phyloP scores from a whole-genome alignment of 2,797 vertebrate genomes.

The Acridotheres tristis region DNA sequence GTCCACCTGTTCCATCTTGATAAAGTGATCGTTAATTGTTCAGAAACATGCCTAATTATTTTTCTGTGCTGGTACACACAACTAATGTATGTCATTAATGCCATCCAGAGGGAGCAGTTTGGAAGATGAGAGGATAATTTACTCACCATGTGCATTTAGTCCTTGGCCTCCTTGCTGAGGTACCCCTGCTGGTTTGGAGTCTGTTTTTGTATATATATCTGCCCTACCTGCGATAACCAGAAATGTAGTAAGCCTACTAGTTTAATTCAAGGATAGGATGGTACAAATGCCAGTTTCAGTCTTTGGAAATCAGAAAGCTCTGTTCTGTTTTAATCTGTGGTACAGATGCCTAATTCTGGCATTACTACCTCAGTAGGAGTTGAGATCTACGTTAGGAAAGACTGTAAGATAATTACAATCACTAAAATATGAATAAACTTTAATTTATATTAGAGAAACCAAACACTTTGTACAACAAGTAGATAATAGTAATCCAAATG shows the following conservation, averaged over 20 bases:
- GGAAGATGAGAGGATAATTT: constrained; percentile 41
- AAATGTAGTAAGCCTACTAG: background rate
- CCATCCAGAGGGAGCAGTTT: background rate
- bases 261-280: background rate
- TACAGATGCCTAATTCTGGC: background rate
- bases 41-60: background rate
- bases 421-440: background rate
- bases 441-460: background rate
- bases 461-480: background rate
- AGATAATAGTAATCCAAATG: background rate
- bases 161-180: background rate
- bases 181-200: constrained; percentile 29
- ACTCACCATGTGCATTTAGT: background rate
- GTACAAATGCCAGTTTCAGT: background rate
- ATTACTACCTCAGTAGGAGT: background rate
- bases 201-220: constrained; percentile 5
- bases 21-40: constrained; percentile 2
- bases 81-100: constrained; percentile 30
- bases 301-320: background rate
- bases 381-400: background rate
- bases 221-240: background rate
- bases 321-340: background rate
- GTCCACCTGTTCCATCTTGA: background rate
- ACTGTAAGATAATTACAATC: background rate
- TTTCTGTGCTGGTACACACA: constrained; percentile 16